Percentiles rank a stretch among this genome's conserved stretches.
Conservation (phyloP, 2,888 invertebrate species). For the Polyploca ridens region DNA sequence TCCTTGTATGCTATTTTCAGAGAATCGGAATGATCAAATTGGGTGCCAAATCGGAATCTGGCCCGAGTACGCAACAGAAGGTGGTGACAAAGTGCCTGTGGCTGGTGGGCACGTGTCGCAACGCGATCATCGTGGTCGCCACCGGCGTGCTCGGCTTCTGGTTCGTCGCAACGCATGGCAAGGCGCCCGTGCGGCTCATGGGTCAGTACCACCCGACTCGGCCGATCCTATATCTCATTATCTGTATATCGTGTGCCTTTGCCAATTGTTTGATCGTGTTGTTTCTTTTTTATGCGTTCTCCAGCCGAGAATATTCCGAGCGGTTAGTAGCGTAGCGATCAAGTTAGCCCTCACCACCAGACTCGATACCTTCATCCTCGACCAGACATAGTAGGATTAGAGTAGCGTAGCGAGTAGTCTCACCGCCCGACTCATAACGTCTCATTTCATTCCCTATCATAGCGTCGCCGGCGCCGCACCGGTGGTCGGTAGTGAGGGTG, state of each 20-base stretch:
- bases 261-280: slow-evolving; percentile 19
- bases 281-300: slow-evolving; percentile 58
- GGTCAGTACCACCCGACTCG: slow-evolving; percentile 69
- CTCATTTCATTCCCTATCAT: slow-evolving; percentile 10
- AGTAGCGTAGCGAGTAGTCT: slow-evolving; percentile 37
- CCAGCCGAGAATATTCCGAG: slow-evolving; percentile 65
- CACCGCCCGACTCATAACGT: slow-evolving; percentile 20
- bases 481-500: no score
- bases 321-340: slow-evolving; percentile 58
- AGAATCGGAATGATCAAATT: slow-evolving; percentile 86
- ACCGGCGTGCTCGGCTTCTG: slow-evolving; percentile 89
- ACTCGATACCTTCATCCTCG: not conserved
- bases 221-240: not conserved
- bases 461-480: not conserved
- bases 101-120: slow-evolving; percentile 92
- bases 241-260: not conserved
- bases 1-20: slow-evolving; percentile 79
- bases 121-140: slow-evolving; percentile 92
- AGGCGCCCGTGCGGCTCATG: slow-evolving; percentile 88
- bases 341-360: not conserved
- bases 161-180: slow-evolving; percentile 77
- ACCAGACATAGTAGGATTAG: slow-evolving; percentile 10
- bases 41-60: slow-evolving; percentile 81
- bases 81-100: slow-evolving; percentile 88
- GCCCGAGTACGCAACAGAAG: slow-evolving; percentile 82